Conservation (phyloP, 2,113 vertebrate genomes). For the Neolamprologus sp. region DNA sequence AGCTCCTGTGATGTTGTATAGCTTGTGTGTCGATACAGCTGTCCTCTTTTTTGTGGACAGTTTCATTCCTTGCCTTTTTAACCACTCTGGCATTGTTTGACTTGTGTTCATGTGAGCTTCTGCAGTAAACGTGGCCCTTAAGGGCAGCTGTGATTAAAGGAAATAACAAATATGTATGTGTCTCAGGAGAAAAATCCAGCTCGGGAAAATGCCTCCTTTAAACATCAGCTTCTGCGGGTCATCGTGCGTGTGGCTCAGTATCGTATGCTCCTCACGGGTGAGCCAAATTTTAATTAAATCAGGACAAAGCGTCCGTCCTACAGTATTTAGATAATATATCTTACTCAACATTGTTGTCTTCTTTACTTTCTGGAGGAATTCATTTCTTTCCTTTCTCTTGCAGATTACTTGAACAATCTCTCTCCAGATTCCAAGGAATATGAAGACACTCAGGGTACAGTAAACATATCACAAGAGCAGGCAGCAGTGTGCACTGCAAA, state of each 20-base stretch:
- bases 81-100: not conserved
- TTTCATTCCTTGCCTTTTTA: not conserved
- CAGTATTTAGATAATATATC: not conserved
- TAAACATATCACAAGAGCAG: not conserved
- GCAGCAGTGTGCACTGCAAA: not conserved
- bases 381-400: conserved; percentile 14
- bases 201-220: conserved; percentile 69
- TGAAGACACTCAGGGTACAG: conserved; percentile 88
- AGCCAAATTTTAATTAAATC: conserved; percentile 1
- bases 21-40: not conserved
- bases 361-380: not conserved
- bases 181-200: conserved; percentile 71
- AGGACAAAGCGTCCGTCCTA: not conserved
- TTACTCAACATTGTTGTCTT: not conserved
- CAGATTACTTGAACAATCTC: conserved; percentile 98
- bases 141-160: not conserved
- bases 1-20: not conserved
- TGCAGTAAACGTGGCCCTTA: not conserved
- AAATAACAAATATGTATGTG: not conserved
- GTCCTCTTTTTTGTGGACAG: not conserved
- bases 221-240: conserved; percentile 85
- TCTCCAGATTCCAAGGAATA: conserved; percentile 92
- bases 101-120: not conserved
- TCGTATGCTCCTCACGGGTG: conserved; percentile 90
- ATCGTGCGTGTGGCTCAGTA: conserved; percentile 90